A percentile compares a stretch with the other conserved stretches of the same genome.
Evolutionary conservation across 2,113 vertebrate species (phyloP).

Genomic region (Phaethon lepturus): DNA sequence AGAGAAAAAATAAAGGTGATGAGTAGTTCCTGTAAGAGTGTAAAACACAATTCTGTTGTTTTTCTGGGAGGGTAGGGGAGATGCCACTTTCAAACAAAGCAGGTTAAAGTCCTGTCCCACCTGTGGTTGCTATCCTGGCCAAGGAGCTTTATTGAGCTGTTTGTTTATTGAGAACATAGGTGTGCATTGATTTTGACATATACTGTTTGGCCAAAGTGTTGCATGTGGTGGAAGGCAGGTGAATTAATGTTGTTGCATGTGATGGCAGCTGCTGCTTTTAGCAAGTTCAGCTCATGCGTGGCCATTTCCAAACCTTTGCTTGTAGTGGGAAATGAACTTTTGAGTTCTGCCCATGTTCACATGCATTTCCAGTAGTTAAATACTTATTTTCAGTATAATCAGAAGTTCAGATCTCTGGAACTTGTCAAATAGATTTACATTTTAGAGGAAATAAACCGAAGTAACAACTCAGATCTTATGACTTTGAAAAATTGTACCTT

Average conservation of each 20-base stretch:
- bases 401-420: neutral
- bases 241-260: neutral
- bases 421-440: neutral
- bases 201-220: neutral
- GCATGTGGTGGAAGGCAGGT: neutral
- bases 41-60: neutral
- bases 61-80: neutral
- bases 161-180: neutral
- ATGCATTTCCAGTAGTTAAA: neutral
- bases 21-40: neutral
- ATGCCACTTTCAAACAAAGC: neutral
- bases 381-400: neutral
- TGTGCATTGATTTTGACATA: neutral
- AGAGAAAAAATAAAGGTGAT: neutral
- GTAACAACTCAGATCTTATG: neutral
- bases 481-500: neutral
- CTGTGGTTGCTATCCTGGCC: neutral
- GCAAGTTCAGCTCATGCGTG: neutral
- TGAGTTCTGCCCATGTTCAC: neutral
- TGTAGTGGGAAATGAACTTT: neutral
- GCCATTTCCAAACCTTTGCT: neutral
- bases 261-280: neutral
- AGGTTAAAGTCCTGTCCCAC: neutral
- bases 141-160: too few species aligned
- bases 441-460: neutral